Conservation (phyloP, 1,140 invertebrate genomes). For the Ganaspis sp. region DNA sequence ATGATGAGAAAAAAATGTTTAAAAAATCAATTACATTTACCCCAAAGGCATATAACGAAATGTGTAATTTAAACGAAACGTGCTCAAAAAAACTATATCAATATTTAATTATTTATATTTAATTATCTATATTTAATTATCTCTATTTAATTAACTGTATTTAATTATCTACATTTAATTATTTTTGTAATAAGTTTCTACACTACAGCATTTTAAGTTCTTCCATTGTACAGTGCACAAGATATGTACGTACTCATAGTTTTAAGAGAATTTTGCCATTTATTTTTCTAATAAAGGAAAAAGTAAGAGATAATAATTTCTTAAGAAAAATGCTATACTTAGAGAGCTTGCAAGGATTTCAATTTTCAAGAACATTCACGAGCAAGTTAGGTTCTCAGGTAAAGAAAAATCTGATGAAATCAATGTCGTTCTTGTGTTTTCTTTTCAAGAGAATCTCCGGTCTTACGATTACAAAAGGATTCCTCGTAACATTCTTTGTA, state of each 20-base stretch:
- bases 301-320: not conserved
- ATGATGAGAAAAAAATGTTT: not conserved
- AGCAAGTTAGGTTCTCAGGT: not conserved
- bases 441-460: not conserved
- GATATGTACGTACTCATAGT: not conserved
- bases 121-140: not conserved
- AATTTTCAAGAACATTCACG: conserved; percentile 7
- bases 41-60: no score
- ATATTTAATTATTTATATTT: not conserved
- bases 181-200: not conserved
- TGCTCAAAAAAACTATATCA: no score
- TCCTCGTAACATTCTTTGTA: no score
- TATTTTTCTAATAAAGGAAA: not conserved
- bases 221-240: not conserved
- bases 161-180: not conserved
- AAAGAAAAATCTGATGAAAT: conserved; percentile 22
- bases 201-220: not conserved
- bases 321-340: not conserved
- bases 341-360: not conserved
- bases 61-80: not conserved
- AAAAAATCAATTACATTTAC: no score
- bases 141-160: not conserved
- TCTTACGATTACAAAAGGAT: not conserved
- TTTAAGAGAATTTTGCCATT: not conserved
- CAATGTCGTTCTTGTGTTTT: not conserved